Base-by-base conservation (phyloP, 1,140 invertebrate species). In the Hylaeus volcanicus region DNA sequence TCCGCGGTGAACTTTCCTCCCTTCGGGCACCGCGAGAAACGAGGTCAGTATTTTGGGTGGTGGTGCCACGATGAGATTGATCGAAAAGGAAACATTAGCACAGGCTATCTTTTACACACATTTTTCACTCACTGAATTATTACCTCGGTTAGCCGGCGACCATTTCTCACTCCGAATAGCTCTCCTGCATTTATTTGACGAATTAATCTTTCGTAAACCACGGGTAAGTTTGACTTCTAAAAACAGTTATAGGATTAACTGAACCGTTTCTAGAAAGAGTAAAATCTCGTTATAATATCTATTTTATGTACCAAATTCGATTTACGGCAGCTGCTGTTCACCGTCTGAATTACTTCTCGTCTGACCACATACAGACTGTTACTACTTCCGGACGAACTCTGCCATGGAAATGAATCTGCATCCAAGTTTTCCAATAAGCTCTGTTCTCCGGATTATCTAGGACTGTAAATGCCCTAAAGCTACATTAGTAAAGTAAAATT, bases 1-100 rank as follows among this genome's bases (percentile, higher is more conserved):
- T 56, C 58, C 68, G 58, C 51, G 55, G 72, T 79, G 73, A 81
- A 79, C 74, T 53, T 48, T 61, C 70, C 68, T 26, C 69, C 48
- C 60, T 51, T 63, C 45, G 39, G 37, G n/a, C 69, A 3, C 39
- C 8, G 48, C 65, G n/a, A 3, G 39, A 41, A 64, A 81, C 15
- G 37, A 76, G 77, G 72, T 68, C 68, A 48, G 15, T 74, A 60
- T 66, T 74, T 26, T 12, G 66, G 37, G 41, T 9, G 12, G 14
- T 37, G 41, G 26, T 12, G 3, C 2, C 4, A 53, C 61, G 41
- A 65, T 15, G 15, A 79, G 66, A 74, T 79, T 79, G 51, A 74
- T 79, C 1, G 39, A 3, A 9, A 5, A 12, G 26, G 6, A 74
- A 56, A 55, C 43, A 70, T 61, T 2, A 15, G 4, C 15, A 9